These are phyloP conservation scores for Neoseiulus cucumeris DNA, from an alignment of 1,140 invertebrate genomes.

Conservation along the genomic window DNA sequence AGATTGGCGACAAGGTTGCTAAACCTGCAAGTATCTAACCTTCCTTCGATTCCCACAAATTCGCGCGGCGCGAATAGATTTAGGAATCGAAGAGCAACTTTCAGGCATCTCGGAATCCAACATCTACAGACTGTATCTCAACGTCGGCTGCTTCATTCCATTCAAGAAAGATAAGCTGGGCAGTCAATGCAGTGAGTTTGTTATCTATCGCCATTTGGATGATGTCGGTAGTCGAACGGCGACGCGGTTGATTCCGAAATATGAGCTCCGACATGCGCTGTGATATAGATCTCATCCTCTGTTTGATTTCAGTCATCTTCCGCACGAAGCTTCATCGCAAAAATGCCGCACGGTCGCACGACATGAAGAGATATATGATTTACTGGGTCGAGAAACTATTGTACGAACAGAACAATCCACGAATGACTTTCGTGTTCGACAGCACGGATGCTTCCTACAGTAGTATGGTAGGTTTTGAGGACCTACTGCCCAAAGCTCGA, in stretches of 20 bases:
- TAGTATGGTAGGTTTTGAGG: neutral
- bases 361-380: neutral
- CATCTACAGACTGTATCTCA: conserved; percentile 6
- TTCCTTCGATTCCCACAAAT: too few relatives aligned
- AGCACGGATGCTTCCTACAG: neutral
- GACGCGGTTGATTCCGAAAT: too few relatives aligned
- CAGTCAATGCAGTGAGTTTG: conserved; percentile 3
- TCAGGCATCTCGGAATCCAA: neutral
- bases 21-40: too few relatives aligned
- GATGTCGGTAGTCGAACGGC: too few relatives aligned
- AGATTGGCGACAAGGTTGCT: too few relatives aligned
- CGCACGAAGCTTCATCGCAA: neutral
- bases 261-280: too few relatives aligned
- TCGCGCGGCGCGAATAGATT: neutral
- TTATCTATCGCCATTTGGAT: neutral
- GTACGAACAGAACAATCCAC: neutral
- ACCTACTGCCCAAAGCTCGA: too few relatives aligned
- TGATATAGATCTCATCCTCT: too few relatives aligned
- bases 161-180: neutral
- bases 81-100: conserved; percentile 8
- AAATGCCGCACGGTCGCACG: neutral
- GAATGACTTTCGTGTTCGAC: conserved; percentile 2
- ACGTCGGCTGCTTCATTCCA: conserved; percentile 8
- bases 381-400: neutral
- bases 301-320: neutral